Conservation (phyloP, 2,113 vertebrate species). For the Erythrolamprus reginae region DNA sequence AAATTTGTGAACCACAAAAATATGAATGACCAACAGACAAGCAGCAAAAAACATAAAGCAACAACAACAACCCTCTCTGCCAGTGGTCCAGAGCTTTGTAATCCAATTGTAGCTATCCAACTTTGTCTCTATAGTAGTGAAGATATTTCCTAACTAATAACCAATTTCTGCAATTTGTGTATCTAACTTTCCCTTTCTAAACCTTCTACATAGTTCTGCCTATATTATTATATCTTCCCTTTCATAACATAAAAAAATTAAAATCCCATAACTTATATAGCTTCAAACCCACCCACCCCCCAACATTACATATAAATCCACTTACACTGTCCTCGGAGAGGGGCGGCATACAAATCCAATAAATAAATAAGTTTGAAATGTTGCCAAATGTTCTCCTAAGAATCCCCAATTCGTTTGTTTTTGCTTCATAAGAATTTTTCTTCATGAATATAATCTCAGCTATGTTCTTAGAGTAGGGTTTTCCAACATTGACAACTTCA, state of each 20-base stretch:
- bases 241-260: neutral
- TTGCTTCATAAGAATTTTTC: neutral
- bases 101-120: neutral
- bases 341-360: too few species aligned
- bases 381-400: neutral
- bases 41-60: neutral
- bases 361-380: neutral
- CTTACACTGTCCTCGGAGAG: neutral
- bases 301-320: neutral
- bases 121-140: neutral
- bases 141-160: neutral
- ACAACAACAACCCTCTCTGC: neutral
- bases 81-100: neutral
- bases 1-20: neutral
- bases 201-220: neutral
- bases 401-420: too few species aligned
- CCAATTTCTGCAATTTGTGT: neutral
- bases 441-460: neutral
- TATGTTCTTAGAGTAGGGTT: neutral
- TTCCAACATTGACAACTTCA: too few species aligned
- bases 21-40: neutral
- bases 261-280: neutral
- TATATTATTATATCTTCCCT: neutral
- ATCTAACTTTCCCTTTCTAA: neutral
- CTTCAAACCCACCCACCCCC: neutral